These are phyloP conservation scores for Zoanthus solanderi DNA, from an alignment of 92 coral and sea anemone species.

Conservation along the genomic window DNA sequence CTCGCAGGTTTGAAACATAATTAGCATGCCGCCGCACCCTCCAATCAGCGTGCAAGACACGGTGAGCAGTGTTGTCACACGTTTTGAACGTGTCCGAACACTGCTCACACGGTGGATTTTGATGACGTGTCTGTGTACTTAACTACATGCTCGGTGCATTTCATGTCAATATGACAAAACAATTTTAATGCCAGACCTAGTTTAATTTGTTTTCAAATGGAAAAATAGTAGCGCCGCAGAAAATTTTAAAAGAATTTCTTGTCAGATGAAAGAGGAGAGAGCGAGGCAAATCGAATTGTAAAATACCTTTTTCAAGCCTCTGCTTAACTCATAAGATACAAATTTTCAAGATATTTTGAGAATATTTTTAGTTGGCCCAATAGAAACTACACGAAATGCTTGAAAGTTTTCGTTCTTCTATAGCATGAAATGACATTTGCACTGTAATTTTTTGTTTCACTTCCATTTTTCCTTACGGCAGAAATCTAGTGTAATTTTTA, in stretches of 20 bases:
- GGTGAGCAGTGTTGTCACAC: neutral
- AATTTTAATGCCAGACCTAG: neutral
- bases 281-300: no score
- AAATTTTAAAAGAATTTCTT: slow-evolving; percentile 2
- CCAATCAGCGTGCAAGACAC: neutral
- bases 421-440: no score
- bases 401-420: no score
- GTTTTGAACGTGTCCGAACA: neutral
- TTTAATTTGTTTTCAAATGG: neutral
- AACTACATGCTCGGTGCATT: neutral
- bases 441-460: no score
- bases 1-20: neutral
- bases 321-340: no score
- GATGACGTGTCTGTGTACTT: neutral
- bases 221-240: neutral
- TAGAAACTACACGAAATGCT: no score
- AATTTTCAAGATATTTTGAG: no score
- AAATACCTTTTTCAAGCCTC: no score
- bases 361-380: no score
- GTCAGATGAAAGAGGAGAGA: neutral
- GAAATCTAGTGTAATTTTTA: no score
- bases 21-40: neutral
- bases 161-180: neutral
- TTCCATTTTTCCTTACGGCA: no score
- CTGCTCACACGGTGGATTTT: neutral